Percentiles rank a stretch among this genome's conserved stretches.
Evolutionary conservation across 2,113 vertebrate species (phyloP).

Genomic region (Campylomormyrus tamandua): DNA sequence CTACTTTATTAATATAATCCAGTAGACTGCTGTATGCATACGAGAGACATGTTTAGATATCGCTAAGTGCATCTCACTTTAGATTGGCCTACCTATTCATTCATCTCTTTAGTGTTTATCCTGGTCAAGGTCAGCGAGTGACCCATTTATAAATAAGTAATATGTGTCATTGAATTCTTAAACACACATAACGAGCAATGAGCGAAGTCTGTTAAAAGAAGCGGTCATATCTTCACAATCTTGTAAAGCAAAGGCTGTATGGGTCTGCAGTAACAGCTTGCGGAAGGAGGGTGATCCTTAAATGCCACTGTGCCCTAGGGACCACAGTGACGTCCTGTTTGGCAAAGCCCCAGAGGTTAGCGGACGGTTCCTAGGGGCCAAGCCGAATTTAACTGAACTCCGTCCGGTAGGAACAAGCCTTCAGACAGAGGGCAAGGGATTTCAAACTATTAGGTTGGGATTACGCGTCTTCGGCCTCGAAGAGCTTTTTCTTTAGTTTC

Average conservation of each 20-base stretch:
- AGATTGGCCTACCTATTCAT: background rate
- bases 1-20: background rate
- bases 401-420: background rate
- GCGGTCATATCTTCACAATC: background rate
- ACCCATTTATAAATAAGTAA: slow-evolving; percentile 2
- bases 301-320: background rate
- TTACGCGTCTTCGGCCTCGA: background rate
- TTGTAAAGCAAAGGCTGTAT: background rate
- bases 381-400: background rate
- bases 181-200: background rate
- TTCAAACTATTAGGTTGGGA: background rate
- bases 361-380: background rate
- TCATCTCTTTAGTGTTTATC: background rate
- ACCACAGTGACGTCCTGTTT: background rate
- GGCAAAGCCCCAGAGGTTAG: background rate
- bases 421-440: background rate
- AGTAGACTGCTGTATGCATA: background rate
- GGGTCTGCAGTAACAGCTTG: background rate
- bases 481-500: background rate
- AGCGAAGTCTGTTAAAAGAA: no score
- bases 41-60: background rate
- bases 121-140: background rate
- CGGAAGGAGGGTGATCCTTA: background rate
- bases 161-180: background rate
- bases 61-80: background rate